Evolutionary conservation across 2,113 vertebrate species (phyloP).

Genomic region (Gallinago media): DNA sequence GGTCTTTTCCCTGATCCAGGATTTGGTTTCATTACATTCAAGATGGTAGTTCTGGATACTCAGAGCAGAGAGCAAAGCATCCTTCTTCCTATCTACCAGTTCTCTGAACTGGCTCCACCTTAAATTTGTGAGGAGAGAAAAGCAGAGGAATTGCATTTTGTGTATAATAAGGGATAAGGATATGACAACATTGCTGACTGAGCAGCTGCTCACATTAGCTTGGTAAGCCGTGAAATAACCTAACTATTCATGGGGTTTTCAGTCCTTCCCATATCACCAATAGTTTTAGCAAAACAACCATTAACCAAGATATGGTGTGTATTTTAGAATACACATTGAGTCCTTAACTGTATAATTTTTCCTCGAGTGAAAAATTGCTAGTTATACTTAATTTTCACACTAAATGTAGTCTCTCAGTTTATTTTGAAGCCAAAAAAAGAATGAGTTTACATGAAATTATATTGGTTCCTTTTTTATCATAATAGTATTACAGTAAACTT

Average conservation of each 20-base stretch:
- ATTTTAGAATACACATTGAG: background rate
- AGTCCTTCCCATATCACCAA: background rate
- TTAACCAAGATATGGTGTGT: background rate
- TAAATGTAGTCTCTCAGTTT: background rate
- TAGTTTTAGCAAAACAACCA: background rate
- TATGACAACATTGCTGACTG: background rate
- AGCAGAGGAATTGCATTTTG: background rate
- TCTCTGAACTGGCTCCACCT: slow-evolving; percentile 99
- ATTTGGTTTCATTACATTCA: slow-evolving; percentile 98
- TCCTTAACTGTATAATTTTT: background rate
- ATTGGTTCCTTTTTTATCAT: background rate
- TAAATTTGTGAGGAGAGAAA: background rate
- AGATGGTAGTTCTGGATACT: slow-evolving; percentile 99
- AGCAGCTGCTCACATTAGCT: background rate
- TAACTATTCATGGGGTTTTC: background rate
- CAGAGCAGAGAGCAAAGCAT: slow-evolving; percentile 90
- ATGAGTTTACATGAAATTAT: background rate
- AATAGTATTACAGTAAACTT: background rate
- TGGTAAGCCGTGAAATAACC: background rate
- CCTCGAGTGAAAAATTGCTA: background rate
- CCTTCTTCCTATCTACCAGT: slow-evolving; percentile 96
- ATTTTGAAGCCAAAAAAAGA: background rate
- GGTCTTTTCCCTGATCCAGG: slow-evolving; percentile 99
- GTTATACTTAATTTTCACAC: background rate
- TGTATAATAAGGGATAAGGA: background rate